Evolutionary conservation across 2,113 vertebrate species (phyloP).

Genomic region (Prietella phreatophila): DNA sequence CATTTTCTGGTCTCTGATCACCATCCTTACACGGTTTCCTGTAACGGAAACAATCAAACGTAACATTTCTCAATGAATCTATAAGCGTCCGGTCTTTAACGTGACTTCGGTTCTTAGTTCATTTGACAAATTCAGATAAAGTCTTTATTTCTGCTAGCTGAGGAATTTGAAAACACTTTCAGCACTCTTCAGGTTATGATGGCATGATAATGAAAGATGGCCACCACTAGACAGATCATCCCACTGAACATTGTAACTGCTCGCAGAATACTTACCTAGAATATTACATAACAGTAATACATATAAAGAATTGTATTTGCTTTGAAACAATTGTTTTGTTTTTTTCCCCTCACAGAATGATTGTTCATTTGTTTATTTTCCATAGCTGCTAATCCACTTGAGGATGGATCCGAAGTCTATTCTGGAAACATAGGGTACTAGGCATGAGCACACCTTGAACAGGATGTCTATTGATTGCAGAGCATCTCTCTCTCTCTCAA

Average conservation of each 20-base stretch:
- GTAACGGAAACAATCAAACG: conserved; percentile 24
- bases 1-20: not conserved
- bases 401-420: not conserved
- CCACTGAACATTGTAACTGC: not conserved
- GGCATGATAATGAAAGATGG: not conserved
- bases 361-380: not conserved
- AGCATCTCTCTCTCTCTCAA: not conserved
- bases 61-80: conserved; percentile 21
- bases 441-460: not conserved
- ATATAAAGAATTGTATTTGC: not conserved
- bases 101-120: not conserved
- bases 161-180: not conserved
- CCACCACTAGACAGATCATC: not conserved
- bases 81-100: conserved; percentile 32
- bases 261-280: not conserved
- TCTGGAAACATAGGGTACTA: not conserved
- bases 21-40: conserved; percentile 25
- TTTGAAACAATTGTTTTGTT: not conserved
- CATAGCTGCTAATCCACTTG: not conserved
- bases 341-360: not conserved
- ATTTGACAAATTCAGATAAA: not conserved
- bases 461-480: not conserved
- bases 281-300: not conserved
- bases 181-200: not conserved
- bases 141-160: not conserved